Evolutionary conservation across 2,888 invertebrate species (phyloP).

Genomic region (Criorhina ranunculi): DNA sequence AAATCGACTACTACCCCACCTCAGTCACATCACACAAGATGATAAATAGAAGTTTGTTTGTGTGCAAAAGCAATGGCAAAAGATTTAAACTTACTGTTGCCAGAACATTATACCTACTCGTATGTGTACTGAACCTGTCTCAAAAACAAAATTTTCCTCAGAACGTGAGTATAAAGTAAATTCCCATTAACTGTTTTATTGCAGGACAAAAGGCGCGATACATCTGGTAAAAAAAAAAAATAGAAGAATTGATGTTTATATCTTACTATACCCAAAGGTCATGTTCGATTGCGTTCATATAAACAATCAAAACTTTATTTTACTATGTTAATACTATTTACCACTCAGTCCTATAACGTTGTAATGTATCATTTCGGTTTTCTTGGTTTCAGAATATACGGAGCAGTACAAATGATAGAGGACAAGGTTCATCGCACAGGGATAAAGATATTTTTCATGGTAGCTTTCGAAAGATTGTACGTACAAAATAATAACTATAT

Average conservation of each 20-base stretch:
- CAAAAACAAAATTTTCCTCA: constrained; percentile 52
- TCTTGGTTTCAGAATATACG: constrained; percentile 55
- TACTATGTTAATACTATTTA: not conserved
- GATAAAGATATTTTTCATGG: constrained; percentile 35
- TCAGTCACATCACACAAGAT: constrained; percentile 75
- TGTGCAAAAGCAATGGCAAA: constrained; percentile 73
- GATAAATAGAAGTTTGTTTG: constrained; percentile 74
- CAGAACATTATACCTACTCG: constrained; percentile 67
- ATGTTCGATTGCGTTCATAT: constrained; percentile 6
- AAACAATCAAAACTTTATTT: not conserved
- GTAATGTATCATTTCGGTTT: constrained; percentile 4
- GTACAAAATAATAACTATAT: no score
- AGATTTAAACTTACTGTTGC: constrained; percentile 74
- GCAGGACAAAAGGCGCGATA: constrained; percentile 45
- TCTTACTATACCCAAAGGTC: constrained; percentile 29
- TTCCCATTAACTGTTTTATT: constrained; percentile 74
- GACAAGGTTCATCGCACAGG: constrained; percentile 43
- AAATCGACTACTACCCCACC: constrained; percentile 74
- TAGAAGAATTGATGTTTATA: constrained; percentile 25
- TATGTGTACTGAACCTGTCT: constrained; percentile 68
- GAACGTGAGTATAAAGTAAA: constrained; percentile 75
- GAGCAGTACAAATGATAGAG: constrained; percentile 24
- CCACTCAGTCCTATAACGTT: not conserved
- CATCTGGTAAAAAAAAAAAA: constrained; percentile 8
- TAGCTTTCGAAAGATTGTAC: constrained; percentile 49